Evolutionary conservation across 2,113 vertebrate species (phyloP).

Genomic region (Labeo catla): DNA sequence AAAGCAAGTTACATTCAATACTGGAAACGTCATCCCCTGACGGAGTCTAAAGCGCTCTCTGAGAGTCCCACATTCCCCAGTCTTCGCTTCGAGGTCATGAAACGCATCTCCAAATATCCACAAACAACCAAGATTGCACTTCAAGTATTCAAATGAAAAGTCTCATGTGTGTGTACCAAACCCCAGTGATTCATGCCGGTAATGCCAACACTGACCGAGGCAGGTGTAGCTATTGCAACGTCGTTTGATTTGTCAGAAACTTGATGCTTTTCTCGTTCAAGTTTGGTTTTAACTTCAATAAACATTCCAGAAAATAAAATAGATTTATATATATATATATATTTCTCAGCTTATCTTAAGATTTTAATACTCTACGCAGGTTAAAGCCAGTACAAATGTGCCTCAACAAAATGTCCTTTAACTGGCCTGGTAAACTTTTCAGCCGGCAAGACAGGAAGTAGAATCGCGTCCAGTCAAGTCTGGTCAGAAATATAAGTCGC

Average conservation of each 20-base stretch:
- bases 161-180: constrained; percentile 18
- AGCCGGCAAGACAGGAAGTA: constrained; percentile 38
- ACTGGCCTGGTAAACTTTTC: constrained; percentile 15
- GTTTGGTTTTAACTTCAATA: constrained; percentile 40
- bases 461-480: constrained; percentile 1
- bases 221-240: constrained; percentile 59
- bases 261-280: constrained; percentile 27
- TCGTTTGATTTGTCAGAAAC: constrained; percentile 52
- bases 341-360: constrained; percentile 28
- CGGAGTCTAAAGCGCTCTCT: constrained; percentile 69
- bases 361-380: constrained; percentile 48
- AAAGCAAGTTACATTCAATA: constrained; percentile 70
- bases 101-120: background rate
- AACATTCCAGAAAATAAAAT: constrained; percentile 40
- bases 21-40: constrained; percentile 61
- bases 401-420: constrained; percentile 23
- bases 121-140: constrained; percentile 66
- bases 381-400: constrained; percentile 45
- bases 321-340: background rate
- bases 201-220: constrained; percentile 56
- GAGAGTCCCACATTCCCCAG: constrained; percentile 68
- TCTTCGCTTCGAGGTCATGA: constrained; percentile 14
- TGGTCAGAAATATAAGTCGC: background rate
- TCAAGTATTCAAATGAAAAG: constrained; percentile 71
- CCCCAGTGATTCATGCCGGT: constrained; percentile 21